Conservation (phyloP, 2,888 invertebrate species). For the Synergus gifuensis region DNA sequence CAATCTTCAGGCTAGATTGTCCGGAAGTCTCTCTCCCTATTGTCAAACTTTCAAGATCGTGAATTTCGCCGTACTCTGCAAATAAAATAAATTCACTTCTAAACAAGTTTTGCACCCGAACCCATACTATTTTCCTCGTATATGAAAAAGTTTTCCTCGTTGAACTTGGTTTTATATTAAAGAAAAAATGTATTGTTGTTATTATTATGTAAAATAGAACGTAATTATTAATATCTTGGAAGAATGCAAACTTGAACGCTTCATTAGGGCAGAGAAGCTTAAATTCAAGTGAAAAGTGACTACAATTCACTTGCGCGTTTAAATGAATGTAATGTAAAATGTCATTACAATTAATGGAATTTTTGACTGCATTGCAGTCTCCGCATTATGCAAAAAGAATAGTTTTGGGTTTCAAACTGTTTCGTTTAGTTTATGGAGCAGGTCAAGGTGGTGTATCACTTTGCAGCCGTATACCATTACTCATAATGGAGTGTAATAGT, state of each 20-base stretch:
- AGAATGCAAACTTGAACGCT: not conserved
- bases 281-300: no score
- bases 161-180: not conserved
- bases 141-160: slow-evolving; percentile 28
- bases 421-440: slow-evolving; percentile 34
- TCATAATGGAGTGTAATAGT: slow-evolving; percentile 32
- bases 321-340: not conserved
- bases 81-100: slow-evolving; percentile 35
- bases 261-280: no score
- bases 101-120: slow-evolving; percentile 26
- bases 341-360: not conserved
- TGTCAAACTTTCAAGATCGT: slow-evolving; percentile 40
- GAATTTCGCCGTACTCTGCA: slow-evolving; percentile 18
- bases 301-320: no score
- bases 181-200: not conserved
- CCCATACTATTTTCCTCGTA: slow-evolving; percentile 22
- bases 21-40: slow-evolving; percentile 35
- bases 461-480: slow-evolving; percentile 14
- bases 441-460: slow-evolving; percentile 38
- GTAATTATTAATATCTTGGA: not conserved
- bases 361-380: slow-evolving; percentile 2
- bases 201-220: not conserved
- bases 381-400: not conserved
- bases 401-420: slow-evolving; percentile 28
- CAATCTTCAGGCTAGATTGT: slow-evolving; percentile 36